These are phyloP conservation scores for Cheilosia grossa DNA, from an alignment of 2,888 invertebrate genomes.

Conservation along the genomic window DNA sequence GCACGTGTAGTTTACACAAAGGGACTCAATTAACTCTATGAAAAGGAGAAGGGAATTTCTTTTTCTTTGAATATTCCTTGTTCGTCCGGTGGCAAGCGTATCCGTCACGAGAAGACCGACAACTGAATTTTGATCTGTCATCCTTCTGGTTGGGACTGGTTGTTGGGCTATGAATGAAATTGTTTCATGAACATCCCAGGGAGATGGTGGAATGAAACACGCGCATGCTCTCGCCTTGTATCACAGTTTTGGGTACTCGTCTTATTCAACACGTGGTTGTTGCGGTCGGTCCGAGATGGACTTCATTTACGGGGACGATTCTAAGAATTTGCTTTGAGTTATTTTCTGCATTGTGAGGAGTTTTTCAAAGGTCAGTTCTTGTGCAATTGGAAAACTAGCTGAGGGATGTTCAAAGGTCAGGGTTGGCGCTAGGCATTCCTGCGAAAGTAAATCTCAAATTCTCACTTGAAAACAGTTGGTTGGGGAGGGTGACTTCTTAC, in stretches of 20 bases:
- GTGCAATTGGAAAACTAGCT: not conserved
- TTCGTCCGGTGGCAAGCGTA: conserved; percentile 43
- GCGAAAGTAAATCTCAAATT: too few relatives aligned
- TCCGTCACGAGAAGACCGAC: conserved; percentile 52
- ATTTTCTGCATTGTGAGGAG: not conserved
- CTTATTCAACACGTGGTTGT: conserved; percentile 50
- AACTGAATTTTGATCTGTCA: conserved; percentile 38
- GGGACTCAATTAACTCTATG: conserved; percentile 1
- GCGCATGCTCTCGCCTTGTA: conserved; percentile 53
- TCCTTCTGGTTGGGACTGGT: conserved; percentile 1
- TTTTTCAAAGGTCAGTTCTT: not conserved
- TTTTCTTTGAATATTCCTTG: not conserved
- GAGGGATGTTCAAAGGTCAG: not conserved
- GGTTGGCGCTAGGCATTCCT: not conserved
- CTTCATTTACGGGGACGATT: not conserved
- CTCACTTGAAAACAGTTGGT: too few relatives aligned
- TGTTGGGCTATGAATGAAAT: conserved; percentile 53
- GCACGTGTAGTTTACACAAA: conserved; percentile 9
- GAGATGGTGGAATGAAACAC: conserved; percentile 26
- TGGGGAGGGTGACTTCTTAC: too few relatives aligned
- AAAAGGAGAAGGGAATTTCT: not conserved
- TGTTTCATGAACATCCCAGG: conserved; percentile 3
- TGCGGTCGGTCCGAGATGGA: not conserved
- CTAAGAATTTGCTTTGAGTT: not conserved
- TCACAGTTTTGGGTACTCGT: conserved; percentile 42